These are phyloP conservation scores for Crenichthys baileyi DNA, from an alignment of 2,797 vertebrate species.

Conservation along the genomic window DNA sequence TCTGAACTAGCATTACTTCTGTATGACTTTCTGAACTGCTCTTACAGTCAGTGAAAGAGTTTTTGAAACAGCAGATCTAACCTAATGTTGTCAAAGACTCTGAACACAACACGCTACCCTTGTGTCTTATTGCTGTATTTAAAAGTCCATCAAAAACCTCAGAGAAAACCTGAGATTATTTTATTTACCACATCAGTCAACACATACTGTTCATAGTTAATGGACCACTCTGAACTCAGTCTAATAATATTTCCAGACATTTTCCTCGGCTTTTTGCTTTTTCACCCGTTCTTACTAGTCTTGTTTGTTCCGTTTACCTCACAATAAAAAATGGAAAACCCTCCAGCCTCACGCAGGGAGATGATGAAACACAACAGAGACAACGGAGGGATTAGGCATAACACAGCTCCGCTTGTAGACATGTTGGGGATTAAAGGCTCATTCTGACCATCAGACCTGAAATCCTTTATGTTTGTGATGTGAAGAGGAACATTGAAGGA, in stretches of 20 bases:
- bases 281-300: neutral
- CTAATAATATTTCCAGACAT: neutral
- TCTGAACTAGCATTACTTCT: neutral
- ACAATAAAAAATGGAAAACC: neutral
- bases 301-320: neutral
- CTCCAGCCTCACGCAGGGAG: neutral
- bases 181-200: neutral
- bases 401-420: neutral
- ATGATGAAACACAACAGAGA: slow-evolving; percentile 1
- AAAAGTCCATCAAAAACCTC: neutral
- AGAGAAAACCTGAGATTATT: neutral
- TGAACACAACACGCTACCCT: neutral
- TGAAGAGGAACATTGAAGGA: neutral
- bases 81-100: neutral
- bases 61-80: neutral
- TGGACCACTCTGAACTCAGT: neutral
- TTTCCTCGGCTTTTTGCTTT: too few species aligned
- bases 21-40: neutral
- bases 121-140: neutral
- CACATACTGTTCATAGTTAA: neutral
- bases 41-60: neutral
- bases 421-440: slow-evolving; percentile 8
- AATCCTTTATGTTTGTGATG: neutral
- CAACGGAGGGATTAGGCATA: neutral
- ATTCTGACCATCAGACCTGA: slow-evolving; percentile 1